Evolutionary conservation across 2,888 invertebrate species (phyloP).

Genomic region (Drosophila yooni): DNA sequence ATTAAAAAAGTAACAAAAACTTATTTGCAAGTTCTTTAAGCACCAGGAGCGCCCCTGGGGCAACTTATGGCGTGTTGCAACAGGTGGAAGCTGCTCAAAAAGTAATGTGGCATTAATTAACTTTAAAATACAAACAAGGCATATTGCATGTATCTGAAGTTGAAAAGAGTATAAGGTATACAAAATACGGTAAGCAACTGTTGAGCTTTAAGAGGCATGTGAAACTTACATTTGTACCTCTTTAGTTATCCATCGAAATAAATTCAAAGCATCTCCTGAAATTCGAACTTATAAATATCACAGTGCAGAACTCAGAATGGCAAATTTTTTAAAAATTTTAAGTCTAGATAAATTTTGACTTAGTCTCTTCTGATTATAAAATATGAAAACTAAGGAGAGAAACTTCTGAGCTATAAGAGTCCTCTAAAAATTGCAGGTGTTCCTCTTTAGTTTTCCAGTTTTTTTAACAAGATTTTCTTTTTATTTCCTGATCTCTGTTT

Average conservation of each 20-base stretch:
- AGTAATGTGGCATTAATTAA: neutral
- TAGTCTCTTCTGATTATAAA: neutral
- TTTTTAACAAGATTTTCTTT: neutral
- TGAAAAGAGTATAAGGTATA: neutral
- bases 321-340: neutral
- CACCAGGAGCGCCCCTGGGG: slow-evolving; percentile 53
- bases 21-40: slow-evolving; percentile 38
- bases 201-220: neutral
- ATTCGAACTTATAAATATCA: neutral
- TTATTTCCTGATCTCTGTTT: neutral
- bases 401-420: neutral
- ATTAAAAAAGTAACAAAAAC: slow-evolving; percentile 76
- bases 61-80: slow-evolving; percentile 4
- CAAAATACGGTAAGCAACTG: neutral
- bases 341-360: neutral
- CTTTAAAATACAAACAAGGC: neutral
- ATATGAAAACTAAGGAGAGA: neutral
- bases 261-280: neutral
- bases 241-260: neutral
- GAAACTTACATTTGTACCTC: neutral
- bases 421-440: neutral
- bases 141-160: neutral
- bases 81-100: slow-evolving; percentile 23
- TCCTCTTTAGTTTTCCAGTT: neutral
- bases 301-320: too few species aligned